Evolutionary conservation across 2,888 invertebrate species (phyloP).

Genomic region (Caenorhabditis sp.): DNA sequence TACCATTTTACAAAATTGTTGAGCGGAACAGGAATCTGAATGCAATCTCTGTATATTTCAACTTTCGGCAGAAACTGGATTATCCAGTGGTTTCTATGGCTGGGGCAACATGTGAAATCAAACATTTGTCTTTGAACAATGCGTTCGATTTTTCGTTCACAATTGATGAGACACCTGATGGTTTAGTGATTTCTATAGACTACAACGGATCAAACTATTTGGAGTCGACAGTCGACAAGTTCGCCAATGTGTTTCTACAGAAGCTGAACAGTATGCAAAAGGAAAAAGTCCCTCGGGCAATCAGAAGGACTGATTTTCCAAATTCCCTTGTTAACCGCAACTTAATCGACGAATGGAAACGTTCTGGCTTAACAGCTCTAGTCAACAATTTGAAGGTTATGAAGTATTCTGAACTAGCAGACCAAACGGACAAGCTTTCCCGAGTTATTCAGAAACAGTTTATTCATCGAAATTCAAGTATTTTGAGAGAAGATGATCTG

Average conservation of each 20-base stretch:
- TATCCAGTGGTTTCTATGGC: constrained; percentile 73
- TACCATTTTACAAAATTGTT: constrained; percentile 67
- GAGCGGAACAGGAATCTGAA: constrained; percentile 34
- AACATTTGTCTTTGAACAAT: constrained; percentile 75
- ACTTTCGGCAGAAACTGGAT: constrained; percentile 76
- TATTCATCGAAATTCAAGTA: constrained; percentile 37
- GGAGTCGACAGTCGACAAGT: constrained; percentile 59
- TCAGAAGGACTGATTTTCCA: constrained; percentile 20
- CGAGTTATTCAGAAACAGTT: constrained; percentile 31
- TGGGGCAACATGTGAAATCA: constrained; percentile 59
- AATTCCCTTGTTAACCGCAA: constrained; percentile 3
- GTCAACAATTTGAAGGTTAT: constrained; percentile 16
- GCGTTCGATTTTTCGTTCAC: constrained; percentile 78
- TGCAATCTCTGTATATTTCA: constrained; percentile 64
- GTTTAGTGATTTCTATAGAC: constrained; percentile 71
- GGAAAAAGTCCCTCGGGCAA: not conserved
- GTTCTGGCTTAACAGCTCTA: constrained; percentile 27
- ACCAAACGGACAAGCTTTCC: constrained; percentile 14
- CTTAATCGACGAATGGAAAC: constrained; percentile 28
- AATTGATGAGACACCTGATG: constrained; percentile 74
- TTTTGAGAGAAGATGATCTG: constrained; percentile 50
- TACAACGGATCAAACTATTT: constrained; percentile 67
- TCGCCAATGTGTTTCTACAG: constrained; percentile 59
- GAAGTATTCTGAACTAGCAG: constrained; percentile 9
- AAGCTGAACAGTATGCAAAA: constrained; percentile 15